Evolutionary conservation across 2,888 invertebrate species (phyloP).

Genomic region (Oligia strigilis): DNA sequence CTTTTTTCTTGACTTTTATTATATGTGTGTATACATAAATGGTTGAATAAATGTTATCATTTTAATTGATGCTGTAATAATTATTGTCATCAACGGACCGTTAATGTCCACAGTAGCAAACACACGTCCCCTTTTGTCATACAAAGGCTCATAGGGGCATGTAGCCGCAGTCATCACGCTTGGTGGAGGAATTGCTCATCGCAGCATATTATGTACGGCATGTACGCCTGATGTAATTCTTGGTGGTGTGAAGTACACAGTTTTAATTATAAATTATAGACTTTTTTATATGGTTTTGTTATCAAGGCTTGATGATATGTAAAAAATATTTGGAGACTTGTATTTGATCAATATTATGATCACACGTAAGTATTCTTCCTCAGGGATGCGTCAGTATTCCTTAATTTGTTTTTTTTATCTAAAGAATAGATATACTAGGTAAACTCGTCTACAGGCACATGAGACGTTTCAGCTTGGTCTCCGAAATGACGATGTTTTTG

Average conservation of each 20-base stretch:
- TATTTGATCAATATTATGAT: neutral
- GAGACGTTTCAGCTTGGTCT: neutral
- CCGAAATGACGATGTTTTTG: too few species aligned
- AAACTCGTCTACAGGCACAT: neutral
- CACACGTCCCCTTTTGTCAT: neutral
- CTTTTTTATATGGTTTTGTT: neutral
- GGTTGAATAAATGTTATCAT: neutral
- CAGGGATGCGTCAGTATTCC: neutral
- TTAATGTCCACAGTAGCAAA: conserved; percentile 8
- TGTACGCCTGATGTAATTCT: conserved; percentile 32
- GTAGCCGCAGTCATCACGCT: conserved; percentile 30
- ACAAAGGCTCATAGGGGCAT: conserved; percentile 24
- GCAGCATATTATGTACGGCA: neutral
- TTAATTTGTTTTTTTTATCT: neutral
- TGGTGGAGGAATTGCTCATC: conserved; percentile 41
- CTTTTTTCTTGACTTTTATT: too few species aligned
- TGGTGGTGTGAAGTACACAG: conserved; percentile 13
- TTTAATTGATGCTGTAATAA: conserved; percentile 12
- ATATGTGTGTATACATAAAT: too few species aligned
- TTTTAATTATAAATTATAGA: conserved; percentile 7
- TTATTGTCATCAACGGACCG: conserved; percentile 1
- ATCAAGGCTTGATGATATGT: neutral
- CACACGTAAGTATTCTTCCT: too few species aligned
- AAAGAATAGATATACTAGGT: neutral
- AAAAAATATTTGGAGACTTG: neutral